Percentiles rank a stretch among this genome's conserved stretches.
Evolutionary conservation across 2,888 invertebrate genomes (phyloP).

Genomic region (Lycaena phlaeas): DNA sequence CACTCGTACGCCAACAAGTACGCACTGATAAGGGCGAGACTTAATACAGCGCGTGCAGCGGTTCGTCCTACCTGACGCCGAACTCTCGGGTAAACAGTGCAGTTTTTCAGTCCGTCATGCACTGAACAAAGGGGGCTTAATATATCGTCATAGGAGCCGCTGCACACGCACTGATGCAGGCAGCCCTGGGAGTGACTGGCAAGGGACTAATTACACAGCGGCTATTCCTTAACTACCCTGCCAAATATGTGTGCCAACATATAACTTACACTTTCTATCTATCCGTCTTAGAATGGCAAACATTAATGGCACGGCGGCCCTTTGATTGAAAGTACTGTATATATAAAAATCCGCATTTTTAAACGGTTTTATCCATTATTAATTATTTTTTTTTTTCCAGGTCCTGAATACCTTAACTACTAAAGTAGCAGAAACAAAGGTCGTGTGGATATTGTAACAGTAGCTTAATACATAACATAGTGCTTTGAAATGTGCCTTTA

Average conservation of each 20-base stretch:
- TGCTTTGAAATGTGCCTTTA: slow-evolving; percentile 57
- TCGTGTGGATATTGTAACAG: slow-evolving; percentile 10
- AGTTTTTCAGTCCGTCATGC: no score
- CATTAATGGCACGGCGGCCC: no score
- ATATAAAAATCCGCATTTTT: no score
- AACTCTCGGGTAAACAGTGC: background rate
- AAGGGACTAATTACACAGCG: slow-evolving; percentile 36
- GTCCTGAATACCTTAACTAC: background rate
- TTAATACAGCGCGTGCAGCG: background rate
- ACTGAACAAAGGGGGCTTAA: no score
- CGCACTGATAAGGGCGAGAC: background rate
- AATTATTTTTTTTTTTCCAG: slow-evolving; percentile 4
- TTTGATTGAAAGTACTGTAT: no score
- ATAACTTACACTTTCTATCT: no score
- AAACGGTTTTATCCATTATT: no score
- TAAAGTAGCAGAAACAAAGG: slow-evolving; percentile 10
- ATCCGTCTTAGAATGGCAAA: no score
- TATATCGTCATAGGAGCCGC: no score
- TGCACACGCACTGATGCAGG: no score
- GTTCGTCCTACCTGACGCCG: background rate
- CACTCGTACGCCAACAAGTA: slow-evolving; percentile 48
- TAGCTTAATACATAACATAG: slow-evolving; percentile 25
- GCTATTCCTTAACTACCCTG: slow-evolving; percentile 91
- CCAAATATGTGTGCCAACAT: slow-evolving; percentile 88
- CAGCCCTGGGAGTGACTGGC: no score